A percentile compares a stretch with the other conserved stretches of the same genome.
Conservation (phyloP, 2,888 invertebrate genomes). For the Conchocele bisecta region DNA sequence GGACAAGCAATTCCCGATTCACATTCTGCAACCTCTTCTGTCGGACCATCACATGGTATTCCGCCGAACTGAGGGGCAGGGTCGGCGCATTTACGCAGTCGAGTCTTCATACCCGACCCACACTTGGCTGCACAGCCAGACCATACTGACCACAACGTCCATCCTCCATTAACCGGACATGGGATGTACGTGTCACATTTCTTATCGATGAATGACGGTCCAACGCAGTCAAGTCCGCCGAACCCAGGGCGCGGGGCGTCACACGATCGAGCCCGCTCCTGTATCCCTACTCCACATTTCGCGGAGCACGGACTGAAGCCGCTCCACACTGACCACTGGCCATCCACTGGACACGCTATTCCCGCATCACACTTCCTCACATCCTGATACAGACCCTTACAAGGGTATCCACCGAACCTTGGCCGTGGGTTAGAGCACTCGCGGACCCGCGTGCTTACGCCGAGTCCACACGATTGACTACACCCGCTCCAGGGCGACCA, state of each 20-base stretch:
- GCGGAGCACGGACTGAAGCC: slow-evolving; percentile 29
- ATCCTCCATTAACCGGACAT: slow-evolving; percentile 43
- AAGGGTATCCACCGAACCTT: slow-evolving; percentile 27
- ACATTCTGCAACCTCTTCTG: slow-evolving; percentile 32
- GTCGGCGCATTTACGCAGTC: slow-evolving; percentile 33
- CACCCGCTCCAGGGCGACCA: slow-evolving; percentile 42
- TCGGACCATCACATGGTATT: slow-evolving; percentile 25
- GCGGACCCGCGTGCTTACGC: slow-evolving; percentile 24
- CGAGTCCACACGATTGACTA: slow-evolving; percentile 35
- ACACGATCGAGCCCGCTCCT: slow-evolving; percentile 27
- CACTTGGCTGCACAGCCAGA: slow-evolving; percentile 37
- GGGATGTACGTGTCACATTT: slow-evolving; percentile 14
- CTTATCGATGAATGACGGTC: slow-evolving; percentile 22
- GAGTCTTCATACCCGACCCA: slow-evolving; percentile 25
- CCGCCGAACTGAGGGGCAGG: slow-evolving; percentile 41
- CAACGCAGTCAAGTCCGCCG: slow-evolving; percentile 41
- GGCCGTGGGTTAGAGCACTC: slow-evolving; percentile 41
- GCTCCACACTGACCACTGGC: slow-evolving; percentile 34
- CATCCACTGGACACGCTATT: slow-evolving; percentile 34
- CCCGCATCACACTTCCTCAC: slow-evolving; percentile 27
- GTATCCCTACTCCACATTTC: slow-evolving; percentile 32
- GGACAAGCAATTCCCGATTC: slow-evolving; percentile 23
- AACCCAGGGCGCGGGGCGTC: slow-evolving; percentile 36
- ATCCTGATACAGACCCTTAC: slow-evolving; percentile 28
- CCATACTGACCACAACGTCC: slow-evolving; percentile 41